These are phyloP conservation scores for Cephus runcator DNA, from an alignment of 2,888 invertebrate genomes.

Conservation along the genomic window DNA sequence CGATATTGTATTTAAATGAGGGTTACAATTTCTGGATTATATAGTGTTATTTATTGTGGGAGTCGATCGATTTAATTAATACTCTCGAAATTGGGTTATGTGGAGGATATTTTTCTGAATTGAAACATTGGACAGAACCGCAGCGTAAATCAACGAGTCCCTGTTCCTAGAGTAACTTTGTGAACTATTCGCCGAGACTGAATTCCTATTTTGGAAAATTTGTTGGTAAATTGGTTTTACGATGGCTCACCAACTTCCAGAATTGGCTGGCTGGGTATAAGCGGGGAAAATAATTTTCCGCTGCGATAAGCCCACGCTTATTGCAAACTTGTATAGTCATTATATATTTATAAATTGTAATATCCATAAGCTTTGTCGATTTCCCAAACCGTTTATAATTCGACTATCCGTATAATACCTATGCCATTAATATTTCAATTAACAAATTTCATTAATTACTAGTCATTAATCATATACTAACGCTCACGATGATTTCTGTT, in stretches of 20 bases:
- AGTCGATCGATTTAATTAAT: too few species aligned
- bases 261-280: slow-evolving; percentile 22
- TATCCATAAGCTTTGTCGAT: not conserved
- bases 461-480: too few species aligned
- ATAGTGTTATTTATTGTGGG: too few species aligned
- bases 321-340: slow-evolving; percentile 18
- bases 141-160: not conserved
- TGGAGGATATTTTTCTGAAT: too few species aligned
- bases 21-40: too few species aligned
- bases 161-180: slow-evolving; percentile 33
- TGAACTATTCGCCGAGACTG: slow-evolving; percentile 24
- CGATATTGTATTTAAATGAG: too few species aligned
- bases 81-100: too few species aligned
- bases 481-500: slow-evolving; percentile 53
- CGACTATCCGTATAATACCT: too few species aligned
- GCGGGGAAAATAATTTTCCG: slow-evolving; percentile 26
- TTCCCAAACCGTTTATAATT: too few species aligned
- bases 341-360: not conserved
- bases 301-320: too few species aligned
- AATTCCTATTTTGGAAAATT: slow-evolving; percentile 46
- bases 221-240: slow-evolving; percentile 50
- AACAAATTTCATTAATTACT: not conserved
- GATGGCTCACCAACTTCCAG: slow-evolving; percentile 29
- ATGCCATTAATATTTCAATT: too few species aligned
- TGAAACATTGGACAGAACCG: too few species aligned